A percentile compares a stretch with the other conserved stretches of the same genome.
phyloP scores from a whole-genome alignment of 2,797 vertebrate species.

The Gymnothorax javanicus region DNA sequence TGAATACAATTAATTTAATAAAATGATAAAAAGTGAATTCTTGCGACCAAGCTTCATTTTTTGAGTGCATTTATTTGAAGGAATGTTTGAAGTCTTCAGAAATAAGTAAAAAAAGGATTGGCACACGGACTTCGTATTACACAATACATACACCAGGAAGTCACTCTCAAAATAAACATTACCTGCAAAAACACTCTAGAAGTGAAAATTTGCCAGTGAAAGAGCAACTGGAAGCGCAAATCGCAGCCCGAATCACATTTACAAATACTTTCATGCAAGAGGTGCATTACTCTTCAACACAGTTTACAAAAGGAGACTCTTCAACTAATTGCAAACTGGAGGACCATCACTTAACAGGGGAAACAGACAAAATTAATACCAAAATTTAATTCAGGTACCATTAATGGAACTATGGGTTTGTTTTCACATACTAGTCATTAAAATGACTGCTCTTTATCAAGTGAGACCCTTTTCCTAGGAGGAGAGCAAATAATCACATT shows the following conservation, averaged over 20 bases:
- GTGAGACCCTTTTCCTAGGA: background rate
- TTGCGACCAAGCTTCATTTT: background rate
- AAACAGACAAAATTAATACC: background rate
- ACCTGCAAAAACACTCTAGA: background rate
- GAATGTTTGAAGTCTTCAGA: constrained; percentile 24
- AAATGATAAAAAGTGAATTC: constrained; percentile 34
- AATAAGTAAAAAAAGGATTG: background rate
- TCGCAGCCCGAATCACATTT: background rate
- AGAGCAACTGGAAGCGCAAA: background rate
- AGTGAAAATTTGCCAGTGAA: background rate
- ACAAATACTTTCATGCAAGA: background rate
- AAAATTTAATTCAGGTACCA: background rate
- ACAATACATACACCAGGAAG: background rate
- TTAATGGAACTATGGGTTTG: background rate
- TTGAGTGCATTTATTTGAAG: constrained; percentile 14
- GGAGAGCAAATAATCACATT: background rate
- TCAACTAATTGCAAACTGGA: background rate
- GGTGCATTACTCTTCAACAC: background rate
- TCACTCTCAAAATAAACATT: background rate
- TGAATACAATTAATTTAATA: constrained; percentile 50
- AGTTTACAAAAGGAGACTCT: background rate
- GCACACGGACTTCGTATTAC: background rate
- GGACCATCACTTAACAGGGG: background rate
- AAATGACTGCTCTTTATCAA: background rate
- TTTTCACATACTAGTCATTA: background rate